Evolutionary conservation across 2,113 vertebrate genomes (phyloP).

Genomic region (Danio rerio): GRCz12tu NC_133189.1:9438001-9438500

Average conservation of each 20-base stretch:
- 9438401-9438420: conserved; percentile 86
- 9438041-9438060: conserved; percentile 83
- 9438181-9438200: conserved; percentile 83
- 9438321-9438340: conserved; percentile 91
- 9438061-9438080: conserved; percentile 95
- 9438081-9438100: conserved; percentile 88
- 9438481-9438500: not conserved
- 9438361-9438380: conserved; percentile 84
- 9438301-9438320: conserved; percentile 86
- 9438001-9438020: not conserved
- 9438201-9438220: conserved; percentile 49
- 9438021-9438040: not conserved
- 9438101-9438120: conserved; percentile 83
- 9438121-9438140: conserved; percentile 92
- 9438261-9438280: conserved; percentile 79
- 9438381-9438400: conserved; percentile 91
- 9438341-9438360: conserved; percentile 90
- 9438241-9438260: not conserved
- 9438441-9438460: conserved; percentile 2
- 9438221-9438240: not conserved
- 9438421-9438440: conserved; percentile 87
- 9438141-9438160: conserved; percentile 91
- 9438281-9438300: conserved; percentile 87
- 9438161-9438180: conserved; percentile 90
- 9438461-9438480: not conserved